Conservation (phyloP, 2,888 invertebrate species). For the Andrena camellia region DNA sequence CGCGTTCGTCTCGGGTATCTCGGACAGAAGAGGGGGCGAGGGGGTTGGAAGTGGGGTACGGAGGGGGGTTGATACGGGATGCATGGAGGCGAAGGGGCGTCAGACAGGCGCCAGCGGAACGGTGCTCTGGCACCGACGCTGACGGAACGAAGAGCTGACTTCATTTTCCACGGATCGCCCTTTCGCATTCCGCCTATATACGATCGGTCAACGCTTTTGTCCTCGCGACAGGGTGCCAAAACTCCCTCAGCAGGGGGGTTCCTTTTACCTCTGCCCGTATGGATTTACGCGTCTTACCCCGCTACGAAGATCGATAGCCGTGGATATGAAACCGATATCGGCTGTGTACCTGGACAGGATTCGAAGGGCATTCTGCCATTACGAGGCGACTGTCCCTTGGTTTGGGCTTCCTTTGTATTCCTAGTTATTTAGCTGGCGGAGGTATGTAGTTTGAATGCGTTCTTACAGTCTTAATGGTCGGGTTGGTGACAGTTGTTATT, state of each 20-base stretch:
- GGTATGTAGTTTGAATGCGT: no score
- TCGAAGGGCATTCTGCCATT: constrained; percentile 1
- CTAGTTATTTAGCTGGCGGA: background rate
- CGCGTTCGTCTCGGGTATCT: constrained; percentile 77
- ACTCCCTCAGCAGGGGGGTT: constrained; percentile 59
- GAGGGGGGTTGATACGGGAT: constrained; percentile 56
- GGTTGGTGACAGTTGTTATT: no score
- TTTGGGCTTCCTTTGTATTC: constrained; percentile 3
- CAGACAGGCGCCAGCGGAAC: constrained; percentile 73
- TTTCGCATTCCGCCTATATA: constrained; percentile 66
- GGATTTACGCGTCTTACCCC: constrained; percentile 49
- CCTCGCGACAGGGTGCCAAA: constrained; percentile 73
- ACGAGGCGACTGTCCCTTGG: background rate
- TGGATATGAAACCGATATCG: constrained; percentile 48
- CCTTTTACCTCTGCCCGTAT: constrained; percentile 41
- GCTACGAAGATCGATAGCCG: constrained; percentile 56
- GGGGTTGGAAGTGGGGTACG: constrained; percentile 47
- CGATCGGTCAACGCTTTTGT: constrained; percentile 72
- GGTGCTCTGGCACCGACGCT: constrained; percentile 65
- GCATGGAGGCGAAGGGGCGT: constrained; percentile 65
- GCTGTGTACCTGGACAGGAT: constrained; percentile 22
- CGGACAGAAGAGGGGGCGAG: constrained; percentile 63
- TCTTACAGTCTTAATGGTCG: no score
- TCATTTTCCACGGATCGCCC: constrained; percentile 71
- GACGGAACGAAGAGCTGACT: constrained; percentile 70